phyloP scores from a whole-genome alignment of 1,140 invertebrate genomes.

The Solen grandis region DNA sequence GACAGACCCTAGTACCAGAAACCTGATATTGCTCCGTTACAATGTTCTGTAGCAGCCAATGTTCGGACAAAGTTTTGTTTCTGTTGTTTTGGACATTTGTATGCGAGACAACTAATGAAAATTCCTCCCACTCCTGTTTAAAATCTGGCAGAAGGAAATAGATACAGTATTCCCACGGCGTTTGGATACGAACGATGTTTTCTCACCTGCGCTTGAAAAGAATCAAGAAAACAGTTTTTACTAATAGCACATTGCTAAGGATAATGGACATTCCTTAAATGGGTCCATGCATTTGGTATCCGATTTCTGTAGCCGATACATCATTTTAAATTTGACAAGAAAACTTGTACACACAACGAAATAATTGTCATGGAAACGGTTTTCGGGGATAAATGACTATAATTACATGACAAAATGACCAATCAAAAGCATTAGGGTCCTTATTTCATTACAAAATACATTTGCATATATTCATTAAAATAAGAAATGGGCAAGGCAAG shows the following conservation, averaged over 20 bases:
- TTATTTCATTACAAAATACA: slow-evolving; percentile 59
- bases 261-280: slow-evolving; percentile 53
- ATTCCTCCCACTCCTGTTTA: slow-evolving; percentile 56
- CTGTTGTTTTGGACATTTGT: slow-evolving; percentile 45
- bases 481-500: slow-evolving; percentile 37
- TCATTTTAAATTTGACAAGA: slow-evolving; percentile 56
- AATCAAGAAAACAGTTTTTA: slow-evolving; percentile 41
- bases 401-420: slow-evolving; percentile 58
- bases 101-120: slow-evolving; percentile 50
- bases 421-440: slow-evolving; percentile 49
- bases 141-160: slow-evolving; percentile 57
- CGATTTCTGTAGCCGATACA: slow-evolving; percentile 39
- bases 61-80: slow-evolving; percentile 48
- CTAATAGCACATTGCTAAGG: slow-evolving; percentile 42
- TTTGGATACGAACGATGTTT: slow-evolving; percentile 44
- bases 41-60: slow-evolving; percentile 30
- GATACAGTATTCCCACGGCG: slow-evolving; percentile 47
- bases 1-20: slow-evolving; percentile 31
- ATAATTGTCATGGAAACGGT: slow-evolving; percentile 51
- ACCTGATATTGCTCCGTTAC: slow-evolving; percentile 42
- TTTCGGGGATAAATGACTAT: slow-evolving; percentile 52
- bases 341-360: slow-evolving; percentile 55
- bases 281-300: slow-evolving; percentile 48
- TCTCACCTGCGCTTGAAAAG: slow-evolving; percentile 52
- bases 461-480: slow-evolving; percentile 59